Evolutionary conservation across 1,140 invertebrate genomes (phyloP).

Genomic region (Oppia nitens): DNA sequence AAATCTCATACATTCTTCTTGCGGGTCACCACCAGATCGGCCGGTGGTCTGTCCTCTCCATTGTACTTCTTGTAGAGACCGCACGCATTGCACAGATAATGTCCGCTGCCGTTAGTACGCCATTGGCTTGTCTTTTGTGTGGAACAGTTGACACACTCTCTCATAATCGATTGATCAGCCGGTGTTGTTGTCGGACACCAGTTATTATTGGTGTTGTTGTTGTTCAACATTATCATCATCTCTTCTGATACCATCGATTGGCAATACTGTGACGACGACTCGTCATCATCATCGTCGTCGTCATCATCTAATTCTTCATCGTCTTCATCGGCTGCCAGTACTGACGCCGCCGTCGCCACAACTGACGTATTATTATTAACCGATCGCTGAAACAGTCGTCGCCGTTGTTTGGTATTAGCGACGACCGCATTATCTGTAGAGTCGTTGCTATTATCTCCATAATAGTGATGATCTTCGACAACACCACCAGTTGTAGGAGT

Average conservation of each 20-base stretch:
- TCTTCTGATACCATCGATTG: no score
- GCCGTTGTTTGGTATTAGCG: no score
- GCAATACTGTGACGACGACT: background rate
- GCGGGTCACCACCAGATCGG: constrained; percentile 5
- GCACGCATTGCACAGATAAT: constrained; percentile 97
- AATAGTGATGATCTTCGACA: no score
- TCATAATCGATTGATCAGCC: background rate
- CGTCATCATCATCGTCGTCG: background rate
- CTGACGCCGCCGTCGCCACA: no score
- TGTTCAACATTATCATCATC: background rate
- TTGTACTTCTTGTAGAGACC: constrained; percentile 99
- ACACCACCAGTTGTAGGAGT: no score
- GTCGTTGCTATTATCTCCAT: no score
- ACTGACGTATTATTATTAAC: no score
- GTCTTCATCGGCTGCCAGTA: no score
- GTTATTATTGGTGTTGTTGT: background rate
- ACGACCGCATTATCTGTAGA: no score
- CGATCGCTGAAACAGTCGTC: no score
- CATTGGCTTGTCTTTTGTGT: background rate
- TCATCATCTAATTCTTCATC: background rate
- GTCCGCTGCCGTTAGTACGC: constrained; percentile 74
- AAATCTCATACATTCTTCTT: background rate
- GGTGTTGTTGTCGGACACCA: background rate
- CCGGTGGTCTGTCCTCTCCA: constrained; percentile 34
- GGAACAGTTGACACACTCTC: constrained; percentile 33